Base-by-base conservation (phyloP, 1,140 invertebrate species). In the Scaptomyza graminum region DNA sequence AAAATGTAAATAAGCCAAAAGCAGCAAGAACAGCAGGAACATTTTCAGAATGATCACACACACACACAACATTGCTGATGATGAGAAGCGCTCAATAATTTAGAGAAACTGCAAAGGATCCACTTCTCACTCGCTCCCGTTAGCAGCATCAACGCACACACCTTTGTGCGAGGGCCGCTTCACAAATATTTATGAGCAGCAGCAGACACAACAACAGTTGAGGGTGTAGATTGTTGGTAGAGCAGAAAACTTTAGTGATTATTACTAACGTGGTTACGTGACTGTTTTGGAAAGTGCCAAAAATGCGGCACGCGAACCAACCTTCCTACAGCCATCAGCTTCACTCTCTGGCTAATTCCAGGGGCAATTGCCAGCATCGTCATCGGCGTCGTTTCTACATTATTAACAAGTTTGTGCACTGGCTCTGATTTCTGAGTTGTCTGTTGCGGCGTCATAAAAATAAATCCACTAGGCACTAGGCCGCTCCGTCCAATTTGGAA, bases 201-300 rank as follows among this genome's bases (percentile, higher is more conserved):
- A 49, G 71, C 68, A 62, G 76, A 66, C 51, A 62, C 28, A n/a
- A n/a, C 56, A 67, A 51, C 57, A 66, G 46, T n/a, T 37, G 34
- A 44, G 50, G n/a, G 28, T 44, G 50, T 39, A 18, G 18, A 49
- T n/a, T 43, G 59, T 51, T 51, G 47, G 66, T 78, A 67, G 63
- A 75, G 63, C 75, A 65, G 80, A 84, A 34, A 90, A 90, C 89
- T 90, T 90, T 90, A 90, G 89, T 90, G 89, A 90, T 90, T 90
- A 90, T 90, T 90, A 90, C 89, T 90, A 89, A 90, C 83, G 88
- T 82, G 80, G 89, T 90, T 90, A 90, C 89, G 89, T 90, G 89
- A 90, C 89, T 90, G 89, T 90, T 85, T 90, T 90, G 76, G 89
- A 90, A 90, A 90, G 78, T 90, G 89, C 74, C 89, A 74, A 89